Conservation (phyloP, 1,140 invertebrate genomes). For the Cheumatopsyche charites region DNA sequence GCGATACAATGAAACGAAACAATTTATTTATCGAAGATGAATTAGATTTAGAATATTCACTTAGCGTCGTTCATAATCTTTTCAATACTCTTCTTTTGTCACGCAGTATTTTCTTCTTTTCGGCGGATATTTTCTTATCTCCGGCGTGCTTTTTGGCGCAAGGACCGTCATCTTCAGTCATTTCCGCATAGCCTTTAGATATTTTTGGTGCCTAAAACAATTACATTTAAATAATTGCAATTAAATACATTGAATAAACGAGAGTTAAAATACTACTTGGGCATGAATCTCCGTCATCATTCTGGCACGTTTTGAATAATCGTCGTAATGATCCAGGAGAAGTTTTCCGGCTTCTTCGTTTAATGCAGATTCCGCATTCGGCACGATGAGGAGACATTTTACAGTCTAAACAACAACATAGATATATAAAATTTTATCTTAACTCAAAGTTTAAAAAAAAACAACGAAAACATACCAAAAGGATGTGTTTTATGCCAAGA, state of each 20-base stretch:
- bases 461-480: slow-evolving; percentile 70
- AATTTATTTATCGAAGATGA: slow-evolving; percentile 8
- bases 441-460: neutral
- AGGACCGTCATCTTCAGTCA: slow-evolving; percentile 64
- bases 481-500: slow-evolving; percentile 94
- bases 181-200: slow-evolving; percentile 54
- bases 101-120: slow-evolving; percentile 79
- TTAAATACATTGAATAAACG: neutral
- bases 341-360: slow-evolving; percentile 94
- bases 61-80: slow-evolving; percentile 72
- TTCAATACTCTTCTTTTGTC: slow-evolving; percentile 88
- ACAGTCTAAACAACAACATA: slow-evolving; percentile 70
- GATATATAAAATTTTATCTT: neutral
- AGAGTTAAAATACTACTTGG: slow-evolving; percentile 58
- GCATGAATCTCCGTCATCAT: slow-evolving; percentile 97
- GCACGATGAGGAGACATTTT: slow-evolving; percentile 91
- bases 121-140: slow-evolving; percentile 79
- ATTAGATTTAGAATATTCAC: slow-evolving; percentile 26
- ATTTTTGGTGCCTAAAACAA: slow-evolving; percentile 56
- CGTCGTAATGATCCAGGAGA: slow-evolving; percentile 88
- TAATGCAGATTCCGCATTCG: slow-evolving; percentile 92
- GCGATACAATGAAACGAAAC: slow-evolving; percentile 18
- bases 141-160: slow-evolving; percentile 83
- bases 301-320: slow-evolving; percentile 86
- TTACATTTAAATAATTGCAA: neutral